Conservation (phyloP, 2,797 vertebrate species). For the Danio kyathit region DNA sequence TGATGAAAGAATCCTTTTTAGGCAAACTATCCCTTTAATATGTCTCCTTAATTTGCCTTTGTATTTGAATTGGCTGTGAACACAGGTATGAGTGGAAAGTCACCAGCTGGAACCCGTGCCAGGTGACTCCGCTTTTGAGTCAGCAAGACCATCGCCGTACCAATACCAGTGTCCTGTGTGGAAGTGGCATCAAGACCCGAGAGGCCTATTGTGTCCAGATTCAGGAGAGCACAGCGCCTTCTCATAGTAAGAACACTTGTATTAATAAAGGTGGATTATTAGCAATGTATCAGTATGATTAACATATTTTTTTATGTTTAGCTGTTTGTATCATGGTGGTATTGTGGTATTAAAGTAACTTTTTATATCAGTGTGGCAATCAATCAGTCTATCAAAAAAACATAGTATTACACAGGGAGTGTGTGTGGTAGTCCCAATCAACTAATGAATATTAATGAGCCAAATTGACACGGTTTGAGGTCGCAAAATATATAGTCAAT, state of each 20-base stretch:
- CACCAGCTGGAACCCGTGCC: conserved; percentile 84
- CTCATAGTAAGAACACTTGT: conserved; percentile 51
- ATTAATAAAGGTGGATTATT: background rate
- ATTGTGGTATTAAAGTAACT: background rate
- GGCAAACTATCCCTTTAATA: too few species aligned
- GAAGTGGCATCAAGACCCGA: conserved; percentile 83
- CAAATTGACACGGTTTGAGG: too few species aligned
- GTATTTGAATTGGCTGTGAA: conserved; percentile 10
- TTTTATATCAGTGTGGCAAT: background rate
- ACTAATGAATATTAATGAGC: background rate
- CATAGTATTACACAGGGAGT: background rate
- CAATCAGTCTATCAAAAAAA: background rate
- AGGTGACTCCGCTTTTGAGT: conserved; percentile 78
- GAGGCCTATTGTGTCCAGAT: conserved; percentile 81
- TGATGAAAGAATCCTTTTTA: too few species aligned
- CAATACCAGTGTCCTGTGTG: conserved; percentile 72
- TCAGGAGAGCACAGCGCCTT: conserved; percentile 46
- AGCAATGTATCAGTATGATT: background rate
- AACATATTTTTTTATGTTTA: background rate
- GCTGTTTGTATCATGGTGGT: background rate
- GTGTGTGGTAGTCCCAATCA: background rate
- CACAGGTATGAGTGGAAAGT: conserved; percentile 85
- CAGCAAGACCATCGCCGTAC: conserved; percentile 72
- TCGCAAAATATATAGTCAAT: too few species aligned
- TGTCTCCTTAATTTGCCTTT: background rate